Conservation (phyloP, 2,113 vertebrate genomes). For the Pterocles burchelli region DNA sequence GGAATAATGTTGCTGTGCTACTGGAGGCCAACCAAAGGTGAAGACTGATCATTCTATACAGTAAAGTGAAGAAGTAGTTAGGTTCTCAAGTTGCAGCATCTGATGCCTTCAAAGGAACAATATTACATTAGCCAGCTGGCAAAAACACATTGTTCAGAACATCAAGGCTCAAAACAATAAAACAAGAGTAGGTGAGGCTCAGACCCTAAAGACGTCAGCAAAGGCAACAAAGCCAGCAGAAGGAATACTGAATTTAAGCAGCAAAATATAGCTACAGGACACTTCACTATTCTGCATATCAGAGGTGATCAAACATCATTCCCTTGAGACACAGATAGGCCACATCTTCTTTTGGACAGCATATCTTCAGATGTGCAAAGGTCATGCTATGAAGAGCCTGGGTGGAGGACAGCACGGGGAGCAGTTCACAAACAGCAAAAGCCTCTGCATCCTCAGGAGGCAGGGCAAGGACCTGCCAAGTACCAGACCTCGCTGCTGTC, state of each 20-base stretch:
- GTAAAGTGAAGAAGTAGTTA: slow-evolving; percentile 84
- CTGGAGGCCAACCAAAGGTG: slow-evolving; percentile 87
- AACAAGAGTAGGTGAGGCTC: slow-evolving; percentile 84
- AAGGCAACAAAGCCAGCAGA: slow-evolving; percentile 76
- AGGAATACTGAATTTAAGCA: background rate
- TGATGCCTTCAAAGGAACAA: slow-evolving; percentile 84
- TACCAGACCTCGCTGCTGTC: background rate
- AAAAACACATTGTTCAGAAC: slow-evolving; percentile 82
- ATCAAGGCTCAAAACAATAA: slow-evolving; percentile 83
- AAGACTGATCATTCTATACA: slow-evolving; percentile 80
- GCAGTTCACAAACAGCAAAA: background rate
- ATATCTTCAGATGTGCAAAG: background rate
- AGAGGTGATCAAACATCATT: background rate
- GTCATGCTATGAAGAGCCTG: background rate
- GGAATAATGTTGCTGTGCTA: slow-evolving; percentile 86
- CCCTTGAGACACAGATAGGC: background rate
- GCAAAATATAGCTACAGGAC: background rate
- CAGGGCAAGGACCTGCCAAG: background rate
- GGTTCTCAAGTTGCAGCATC: slow-evolving; percentile 87
- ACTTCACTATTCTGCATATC: background rate
- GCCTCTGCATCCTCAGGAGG: background rate
- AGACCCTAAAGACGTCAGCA: slow-evolving; percentile 80
- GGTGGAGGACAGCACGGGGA: background rate
- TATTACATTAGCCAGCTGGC: slow-evolving; percentile 86
- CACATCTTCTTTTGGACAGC: background rate